These are phyloP conservation scores for Nomada fabriciana DNA, from an alignment of 2,888 invertebrate species.

Conservation along the genomic window DNA sequence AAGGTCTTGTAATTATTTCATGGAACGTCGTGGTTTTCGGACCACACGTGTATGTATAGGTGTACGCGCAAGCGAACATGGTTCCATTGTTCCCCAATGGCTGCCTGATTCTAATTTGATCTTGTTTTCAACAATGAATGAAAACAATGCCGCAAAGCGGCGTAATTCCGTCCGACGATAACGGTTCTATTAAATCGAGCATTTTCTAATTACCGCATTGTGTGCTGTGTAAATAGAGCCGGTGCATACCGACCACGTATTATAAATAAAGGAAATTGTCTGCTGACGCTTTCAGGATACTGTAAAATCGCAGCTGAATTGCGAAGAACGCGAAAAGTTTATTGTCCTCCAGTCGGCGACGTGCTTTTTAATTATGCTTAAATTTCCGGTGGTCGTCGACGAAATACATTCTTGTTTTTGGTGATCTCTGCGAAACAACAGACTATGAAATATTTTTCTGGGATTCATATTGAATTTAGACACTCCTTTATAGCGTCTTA, in stretches of 20 bases:
- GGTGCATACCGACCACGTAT: conserved; percentile 14
- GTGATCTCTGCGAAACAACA: too few relatives aligned
- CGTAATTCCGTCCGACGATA: conserved; percentile 62
- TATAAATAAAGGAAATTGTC: conserved; percentile 50
- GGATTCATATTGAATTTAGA: too few relatives aligned
- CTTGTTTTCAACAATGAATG: conserved; percentile 60
- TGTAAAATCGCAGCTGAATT: conserved; percentile 1
- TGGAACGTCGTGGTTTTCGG: conserved; percentile 35
- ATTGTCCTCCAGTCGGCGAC: neutral
- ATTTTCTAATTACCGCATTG: conserved; percentile 65
- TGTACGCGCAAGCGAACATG: conserved; percentile 14
- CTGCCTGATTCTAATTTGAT: conserved; percentile 60
- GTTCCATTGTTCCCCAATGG: conserved; percentile 40
- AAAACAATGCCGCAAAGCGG: conserved; percentile 55
- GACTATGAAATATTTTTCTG: too few relatives aligned
- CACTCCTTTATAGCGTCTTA: too few relatives aligned
- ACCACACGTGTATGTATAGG: conserved; percentile 1
- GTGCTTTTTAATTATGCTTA: conserved; percentile 13
- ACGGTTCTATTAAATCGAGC: conserved; percentile 56
- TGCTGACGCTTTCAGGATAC: conserved; percentile 4
- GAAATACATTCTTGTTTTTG: neutral
- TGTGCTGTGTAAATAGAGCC: conserved; percentile 48
- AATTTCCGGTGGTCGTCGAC: neutral
- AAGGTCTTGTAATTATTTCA: conserved; percentile 50
- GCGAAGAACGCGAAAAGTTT: conserved; percentile 13